Conservation (phyloP, 2,113 vertebrate species). For the Phaetusa simplex region DNA sequence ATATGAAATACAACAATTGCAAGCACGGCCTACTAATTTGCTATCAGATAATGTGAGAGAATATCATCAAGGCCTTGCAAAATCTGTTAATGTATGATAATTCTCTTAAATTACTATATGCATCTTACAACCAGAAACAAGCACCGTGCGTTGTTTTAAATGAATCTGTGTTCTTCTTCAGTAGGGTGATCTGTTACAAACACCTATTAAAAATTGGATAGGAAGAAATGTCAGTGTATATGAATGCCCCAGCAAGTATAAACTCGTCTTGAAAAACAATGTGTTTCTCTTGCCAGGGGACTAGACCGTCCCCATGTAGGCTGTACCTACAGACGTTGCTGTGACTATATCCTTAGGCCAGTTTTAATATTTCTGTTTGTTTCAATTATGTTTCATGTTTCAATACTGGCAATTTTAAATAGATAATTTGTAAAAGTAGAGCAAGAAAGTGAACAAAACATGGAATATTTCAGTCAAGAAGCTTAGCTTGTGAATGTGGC, state of each 20-base stretch:
- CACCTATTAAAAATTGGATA: background rate
- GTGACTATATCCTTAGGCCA: background rate
- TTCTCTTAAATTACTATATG: background rate
- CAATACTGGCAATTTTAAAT: background rate
- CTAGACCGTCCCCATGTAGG: background rate
- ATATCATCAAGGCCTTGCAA: background rate
- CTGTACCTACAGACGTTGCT: background rate
- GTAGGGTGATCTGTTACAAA: background rate
- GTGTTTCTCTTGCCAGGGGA: background rate
- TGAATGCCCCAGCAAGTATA: background rate
- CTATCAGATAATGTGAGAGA: background rate
- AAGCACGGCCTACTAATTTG: background rate
- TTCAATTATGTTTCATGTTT: background rate
- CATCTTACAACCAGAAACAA: background rate
- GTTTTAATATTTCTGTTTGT: background rate
- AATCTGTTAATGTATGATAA: background rate
- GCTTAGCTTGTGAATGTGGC: background rate
- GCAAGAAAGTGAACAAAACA: background rate
- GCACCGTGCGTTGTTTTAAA: background rate
- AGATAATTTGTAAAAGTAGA: background rate
- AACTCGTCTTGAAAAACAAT: background rate
- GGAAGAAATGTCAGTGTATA: background rate
- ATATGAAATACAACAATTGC: background rate
- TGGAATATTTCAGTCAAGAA: background rate
- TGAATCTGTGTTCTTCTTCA: background rate